Conservation (phyloP, 1,140 invertebrate species). For the Drosophila ficusphila region DNA sequence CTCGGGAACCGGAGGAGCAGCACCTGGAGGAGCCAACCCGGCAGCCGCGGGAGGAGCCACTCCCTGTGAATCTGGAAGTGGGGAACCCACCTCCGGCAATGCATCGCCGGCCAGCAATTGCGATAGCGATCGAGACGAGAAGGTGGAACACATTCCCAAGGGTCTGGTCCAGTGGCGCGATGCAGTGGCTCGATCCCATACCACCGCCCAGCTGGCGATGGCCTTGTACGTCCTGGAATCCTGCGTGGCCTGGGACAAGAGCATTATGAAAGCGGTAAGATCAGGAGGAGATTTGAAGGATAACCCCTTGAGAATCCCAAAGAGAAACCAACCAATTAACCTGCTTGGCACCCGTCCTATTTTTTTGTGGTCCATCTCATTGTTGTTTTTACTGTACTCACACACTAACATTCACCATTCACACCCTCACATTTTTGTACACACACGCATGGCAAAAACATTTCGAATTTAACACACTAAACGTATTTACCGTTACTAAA, state of each 20-base stretch:
- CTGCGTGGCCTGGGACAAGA: constrained; percentile 98
- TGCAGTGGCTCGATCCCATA: constrained; percentile 91
- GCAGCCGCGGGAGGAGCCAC: neutral
- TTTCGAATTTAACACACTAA: neutral
- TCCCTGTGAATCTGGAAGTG: constrained; percentile 13
- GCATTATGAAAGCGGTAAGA: constrained; percentile 99
- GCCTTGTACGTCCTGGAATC: constrained; percentile 94
- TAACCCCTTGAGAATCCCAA: neutral
- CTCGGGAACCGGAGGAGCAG: constrained; percentile 2
- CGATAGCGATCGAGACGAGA: constrained; percentile 80
- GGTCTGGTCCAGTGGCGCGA: constrained; percentile 95
- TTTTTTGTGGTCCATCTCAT: constrained; percentile 17
- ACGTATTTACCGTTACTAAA: neutral
- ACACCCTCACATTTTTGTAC: constrained; percentile 1
- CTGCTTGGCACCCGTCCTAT: constrained; percentile 6
- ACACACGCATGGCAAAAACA: constrained; percentile 12
- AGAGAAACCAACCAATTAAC: neutral
- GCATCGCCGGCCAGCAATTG: constrained; percentile 77
- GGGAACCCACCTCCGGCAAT: constrained; percentile 67
- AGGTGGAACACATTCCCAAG: constrained; percentile 86
- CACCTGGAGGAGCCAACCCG: neutral
- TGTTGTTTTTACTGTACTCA: constrained; percentile 19
- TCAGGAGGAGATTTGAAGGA: neutral
- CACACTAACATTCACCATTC: constrained; percentile 1
- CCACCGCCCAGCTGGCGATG: constrained; percentile 95